Evolutionary conservation across 2,113 vertebrate species (phyloP).

Genomic region (Lepus americanus): DNA sequence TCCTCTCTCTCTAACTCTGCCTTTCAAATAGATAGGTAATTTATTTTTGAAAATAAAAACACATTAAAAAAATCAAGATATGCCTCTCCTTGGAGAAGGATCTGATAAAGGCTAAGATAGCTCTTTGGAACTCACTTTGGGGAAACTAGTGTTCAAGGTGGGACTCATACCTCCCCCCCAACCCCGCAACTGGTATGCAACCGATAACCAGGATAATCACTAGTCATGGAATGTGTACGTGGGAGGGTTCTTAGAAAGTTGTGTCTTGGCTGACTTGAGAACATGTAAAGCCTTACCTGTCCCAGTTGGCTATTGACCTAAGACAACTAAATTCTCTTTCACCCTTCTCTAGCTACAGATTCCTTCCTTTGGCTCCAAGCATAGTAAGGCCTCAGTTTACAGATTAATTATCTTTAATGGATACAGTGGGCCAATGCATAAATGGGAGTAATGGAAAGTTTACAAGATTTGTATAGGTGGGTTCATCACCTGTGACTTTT

Average conservation of each 20-base stretch:
- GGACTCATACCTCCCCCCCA: not conserved
- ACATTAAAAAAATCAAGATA: no score
- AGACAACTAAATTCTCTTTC: not conserved
- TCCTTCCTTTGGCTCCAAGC: constrained; percentile 23
- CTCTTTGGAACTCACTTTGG: not conserved
- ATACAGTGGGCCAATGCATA: not conserved
- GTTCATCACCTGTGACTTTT: not conserved
- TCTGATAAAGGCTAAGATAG: not conserved
- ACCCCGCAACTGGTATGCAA: not conserved
- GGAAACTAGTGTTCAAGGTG: not conserved
- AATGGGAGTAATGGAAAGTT: not conserved
- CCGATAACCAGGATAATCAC: not conserved
- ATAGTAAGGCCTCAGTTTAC: not conserved
- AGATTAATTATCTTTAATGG: not conserved
- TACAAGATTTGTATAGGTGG: not conserved
- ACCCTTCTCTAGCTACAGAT: not conserved
- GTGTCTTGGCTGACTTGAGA: not conserved
- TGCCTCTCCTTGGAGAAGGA: not conserved
- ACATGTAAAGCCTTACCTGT: not conserved
- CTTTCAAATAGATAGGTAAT: no score
- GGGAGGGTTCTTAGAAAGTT: not conserved
- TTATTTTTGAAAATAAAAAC: no score
- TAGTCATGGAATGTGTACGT: not conserved
- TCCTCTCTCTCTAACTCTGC: no score
- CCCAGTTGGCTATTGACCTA: not conserved